These are phyloP conservation scores for Anoura caudifer DNA, from an alignment of 2,113 vertebrate genomes.

Conservation along the genomic window DNA sequence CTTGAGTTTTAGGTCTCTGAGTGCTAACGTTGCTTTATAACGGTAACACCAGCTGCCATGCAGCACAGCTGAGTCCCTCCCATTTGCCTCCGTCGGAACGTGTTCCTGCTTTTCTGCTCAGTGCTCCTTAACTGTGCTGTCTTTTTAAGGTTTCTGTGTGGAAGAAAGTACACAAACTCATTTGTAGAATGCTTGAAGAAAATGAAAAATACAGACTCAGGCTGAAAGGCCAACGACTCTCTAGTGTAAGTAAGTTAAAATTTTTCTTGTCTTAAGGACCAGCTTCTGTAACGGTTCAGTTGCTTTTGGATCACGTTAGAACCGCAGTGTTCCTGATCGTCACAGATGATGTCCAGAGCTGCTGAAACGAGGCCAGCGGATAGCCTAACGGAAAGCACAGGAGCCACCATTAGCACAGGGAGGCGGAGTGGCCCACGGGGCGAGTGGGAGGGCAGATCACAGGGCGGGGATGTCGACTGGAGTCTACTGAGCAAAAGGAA, in stretches of 20 bases:
- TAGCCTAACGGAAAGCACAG: too few relatives aligned
- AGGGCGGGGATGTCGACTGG: not conserved
- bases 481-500: not conserved
- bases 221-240: slow-evolving; percentile 75
- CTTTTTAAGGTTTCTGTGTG: slow-evolving; percentile 81
- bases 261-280: not conserved
- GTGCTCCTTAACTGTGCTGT: not conserved
- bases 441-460: not conserved
- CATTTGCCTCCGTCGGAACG: not conserved
- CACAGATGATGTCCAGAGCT: not conserved
- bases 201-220: slow-evolving; percentile 87
- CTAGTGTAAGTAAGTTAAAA: slow-evolving; percentile 70
- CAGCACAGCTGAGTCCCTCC: not conserved
- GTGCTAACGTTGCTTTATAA: not conserved
- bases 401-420: too few relatives aligned
- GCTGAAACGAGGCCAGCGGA: not conserved
- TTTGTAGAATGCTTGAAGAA: slow-evolving; percentile 90
- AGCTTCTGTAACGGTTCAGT: not conserved
- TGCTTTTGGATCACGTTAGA: not conserved
- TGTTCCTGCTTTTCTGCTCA: not conserved
- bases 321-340: not conserved
- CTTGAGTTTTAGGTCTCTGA: not conserved
- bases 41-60: not conserved
- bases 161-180: slow-evolving; percentile 84
- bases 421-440: not conserved